Conservation (phyloP, 2,113 vertebrate species). For the mouse (Mus musculus) region GRCm39 chr4:102913501-102914000, state of each 20-base stretch:
- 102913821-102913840: not conserved
- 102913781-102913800: not conserved
- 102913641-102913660: not conserved
- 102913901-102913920: not conserved
- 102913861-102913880: not conserved
- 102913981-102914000: not conserved
- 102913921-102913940: not conserved
- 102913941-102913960: not conserved
- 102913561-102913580: not conserved
- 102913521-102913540: not conserved
- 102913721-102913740: not conserved
- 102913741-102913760: not conserved
- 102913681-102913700: not conserved
- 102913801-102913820: not conserved
- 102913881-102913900: not conserved
- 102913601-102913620: not conserved
- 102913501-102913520: not conserved
- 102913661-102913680: conserved; percentile 2
- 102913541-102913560: not conserved
- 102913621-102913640: not conserved
- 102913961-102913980: not conserved
- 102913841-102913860: not conserved
- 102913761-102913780: not conserved
- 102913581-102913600: not conserved
- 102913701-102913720: not conserved